A percentile compares a stretch with the other conserved stretches of the same genome.
phyloP scores from a whole-genome alignment of 2,113 vertebrate genomes.

The Ophthalmolycus amberensis region DNA sequence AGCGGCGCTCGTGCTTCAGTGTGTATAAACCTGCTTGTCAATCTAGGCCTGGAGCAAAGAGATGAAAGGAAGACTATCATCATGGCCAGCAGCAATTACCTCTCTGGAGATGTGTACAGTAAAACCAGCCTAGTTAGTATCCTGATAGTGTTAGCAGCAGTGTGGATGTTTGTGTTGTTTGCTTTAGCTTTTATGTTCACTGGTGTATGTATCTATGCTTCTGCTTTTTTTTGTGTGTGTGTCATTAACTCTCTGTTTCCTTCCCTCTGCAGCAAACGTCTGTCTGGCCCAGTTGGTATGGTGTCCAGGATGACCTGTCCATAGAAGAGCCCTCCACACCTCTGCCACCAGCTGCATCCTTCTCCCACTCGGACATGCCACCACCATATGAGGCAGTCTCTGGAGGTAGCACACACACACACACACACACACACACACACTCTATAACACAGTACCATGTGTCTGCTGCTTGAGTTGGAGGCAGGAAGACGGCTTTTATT shows the following conservation, averaged over 20 bases:
- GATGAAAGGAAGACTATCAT: slow-evolving; percentile 4
- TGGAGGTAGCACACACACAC: slow-evolving; percentile 74
- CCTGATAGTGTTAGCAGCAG: neutral
- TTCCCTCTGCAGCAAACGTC: slow-evolving; percentile 78
- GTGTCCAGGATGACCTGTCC: slow-evolving; percentile 85
- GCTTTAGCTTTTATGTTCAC: neutral
- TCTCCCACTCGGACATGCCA: slow-evolving; percentile 86
- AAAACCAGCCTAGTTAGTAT: slow-evolving; percentile 21
- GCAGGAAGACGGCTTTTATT: neutral
- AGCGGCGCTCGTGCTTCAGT: neutral
- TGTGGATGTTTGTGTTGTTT: neutral
- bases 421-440: neutral
- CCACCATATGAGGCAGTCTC: slow-evolving; percentile 87
- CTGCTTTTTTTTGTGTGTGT: slow-evolving; percentile 7
- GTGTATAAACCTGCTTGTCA: neutral
- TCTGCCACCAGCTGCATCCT: slow-evolving; percentile 83
- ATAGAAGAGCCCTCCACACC: slow-evolving; percentile 84
- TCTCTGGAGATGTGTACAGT: slow-evolving; percentile 13
- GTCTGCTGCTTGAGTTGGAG: neutral
- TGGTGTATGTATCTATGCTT: slow-evolving; percentile 6
- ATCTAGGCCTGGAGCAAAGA: neutral
- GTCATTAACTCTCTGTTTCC: slow-evolving; percentile 21
- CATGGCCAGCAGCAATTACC: slow-evolving; percentile 4
- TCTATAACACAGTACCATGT: neutral
- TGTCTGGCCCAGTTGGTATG: slow-evolving; percentile 87